Evolutionary conservation across 2,888 invertebrate genomes (phyloP), one percentile per base, ranked within the genome.

Genomic region (Catocala nupta): DNA sequence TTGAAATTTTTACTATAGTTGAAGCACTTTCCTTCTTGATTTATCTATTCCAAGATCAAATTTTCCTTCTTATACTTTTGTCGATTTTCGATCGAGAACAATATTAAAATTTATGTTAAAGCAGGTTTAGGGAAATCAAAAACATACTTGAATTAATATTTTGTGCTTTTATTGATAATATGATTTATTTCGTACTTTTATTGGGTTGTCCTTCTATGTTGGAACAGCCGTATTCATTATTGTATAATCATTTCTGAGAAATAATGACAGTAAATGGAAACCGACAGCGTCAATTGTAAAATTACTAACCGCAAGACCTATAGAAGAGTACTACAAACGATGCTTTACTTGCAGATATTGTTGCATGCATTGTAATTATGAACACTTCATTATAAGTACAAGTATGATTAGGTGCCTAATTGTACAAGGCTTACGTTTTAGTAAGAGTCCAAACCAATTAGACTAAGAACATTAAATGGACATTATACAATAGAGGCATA

Each of bases 221-320:
- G 3, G 12, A 43, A 25, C 16, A 6, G n/a, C 54, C 43, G 11
- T 49, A 25, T 43, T 44, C 25, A 54, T 39, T 56, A 42, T 48
- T 62, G 52, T 58, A 54, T 50, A 55, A 53, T 42, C 55, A 54
- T 59, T 64, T 75, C 62, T 56, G 53, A 48, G 75, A 63, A 73
- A 55, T 55, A 47, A 60, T 49, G 54, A 49, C 53, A 57, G 49
- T 58, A 51, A 60, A 50, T 54, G 42, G 59, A 63, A 56, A 60
- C 62, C 48, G 63, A 62, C 61, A 55, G 53, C 49, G 61, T 49
- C 62, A 70, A 59, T 74, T 74, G 62, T 68, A 65, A 75, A 73
- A 73, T 75, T 57, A 68, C 64, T 56, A 55, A 53, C 49, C 53
- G 51, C 53, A 68, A 62, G 56, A 63, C 50, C 71, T 60, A 68